Percentiles rank a stretch among this genome's conserved stretches.
Conservation (phyloP, 2,797 vertebrate species). For the Peromyscus eremicus region DNA sequence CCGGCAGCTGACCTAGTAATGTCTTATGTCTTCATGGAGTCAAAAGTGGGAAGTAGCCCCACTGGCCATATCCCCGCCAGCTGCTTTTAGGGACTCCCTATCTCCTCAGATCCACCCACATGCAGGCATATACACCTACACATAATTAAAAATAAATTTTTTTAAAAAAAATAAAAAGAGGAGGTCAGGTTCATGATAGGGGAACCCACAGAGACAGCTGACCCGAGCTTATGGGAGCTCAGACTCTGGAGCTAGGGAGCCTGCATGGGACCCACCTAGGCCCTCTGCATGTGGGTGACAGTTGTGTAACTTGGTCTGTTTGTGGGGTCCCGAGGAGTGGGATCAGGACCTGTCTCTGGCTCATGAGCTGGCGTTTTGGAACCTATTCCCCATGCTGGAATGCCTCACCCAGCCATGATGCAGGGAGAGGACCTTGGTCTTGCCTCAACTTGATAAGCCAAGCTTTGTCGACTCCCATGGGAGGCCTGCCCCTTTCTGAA, state of each 20-base stretch:
- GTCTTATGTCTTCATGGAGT: background rate
- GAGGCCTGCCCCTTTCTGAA: background rate
- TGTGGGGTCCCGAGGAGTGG: background rate
- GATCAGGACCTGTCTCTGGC: background rate
- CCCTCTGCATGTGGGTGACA: background rate
- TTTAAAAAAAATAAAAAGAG: background rate
- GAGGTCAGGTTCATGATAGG: background rate
- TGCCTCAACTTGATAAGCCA: background rate
- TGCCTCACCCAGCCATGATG: background rate
- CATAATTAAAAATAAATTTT: background rate
- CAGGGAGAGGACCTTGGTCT: background rate
- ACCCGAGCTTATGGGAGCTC: background rate
- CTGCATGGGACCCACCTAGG: background rate
- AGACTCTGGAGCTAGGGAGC: background rate
- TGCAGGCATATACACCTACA: background rate
- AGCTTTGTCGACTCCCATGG: background rate
- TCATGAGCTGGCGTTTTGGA: background rate
- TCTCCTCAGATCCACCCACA: background rate
- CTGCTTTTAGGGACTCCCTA: fast-evolving
- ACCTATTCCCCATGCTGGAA: background rate
- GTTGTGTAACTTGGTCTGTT: background rate
- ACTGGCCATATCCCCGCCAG: background rate
- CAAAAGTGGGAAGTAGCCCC: background rate
- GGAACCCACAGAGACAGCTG: background rate
- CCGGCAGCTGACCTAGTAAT: background rate